Evolutionary conservation across 2,888 invertebrate genomes (phyloP).

Genomic region (Andrena chrysosceles): DNA sequence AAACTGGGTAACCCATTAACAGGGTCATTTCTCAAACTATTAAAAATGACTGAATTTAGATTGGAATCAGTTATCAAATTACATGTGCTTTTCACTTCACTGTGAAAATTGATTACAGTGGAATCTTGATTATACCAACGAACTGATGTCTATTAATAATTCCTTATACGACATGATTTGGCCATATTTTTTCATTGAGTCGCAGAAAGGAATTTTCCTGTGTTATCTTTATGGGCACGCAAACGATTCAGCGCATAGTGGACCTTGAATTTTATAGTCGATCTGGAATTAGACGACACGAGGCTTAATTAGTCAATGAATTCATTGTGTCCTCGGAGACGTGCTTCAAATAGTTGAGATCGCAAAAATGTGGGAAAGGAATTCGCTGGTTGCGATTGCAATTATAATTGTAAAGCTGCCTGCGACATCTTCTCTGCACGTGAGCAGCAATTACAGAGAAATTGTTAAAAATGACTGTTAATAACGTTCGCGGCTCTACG

Average conservation of each 20-base stretch:
- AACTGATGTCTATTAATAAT: too few species aligned
- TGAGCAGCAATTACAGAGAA: slow-evolving; percentile 43
- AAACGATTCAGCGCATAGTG: not conserved
- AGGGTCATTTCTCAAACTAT: too few species aligned
- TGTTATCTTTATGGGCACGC: not conserved
- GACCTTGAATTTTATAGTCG: slow-evolving; percentile 13
- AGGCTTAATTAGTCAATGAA: slow-evolving; percentile 28
- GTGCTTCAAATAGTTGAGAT: not conserved
- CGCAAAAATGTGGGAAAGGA: slow-evolving; percentile 19
- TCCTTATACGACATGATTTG: too few species aligned
- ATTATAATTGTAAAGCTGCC: slow-evolving; percentile 24
- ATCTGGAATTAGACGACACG: not conserved
- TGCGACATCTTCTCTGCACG: slow-evolving; percentile 30
- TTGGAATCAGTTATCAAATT: too few species aligned
- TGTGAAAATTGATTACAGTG: too few species aligned
- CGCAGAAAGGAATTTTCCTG: not conserved
- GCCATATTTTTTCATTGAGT: too few species aligned
- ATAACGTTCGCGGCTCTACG: slow-evolving; percentile 14
- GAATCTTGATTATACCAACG: too few species aligned
- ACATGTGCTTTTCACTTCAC: too few species aligned
- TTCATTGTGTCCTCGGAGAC: slow-evolving; percentile 1
- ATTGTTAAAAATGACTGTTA: slow-evolving; percentile 49
- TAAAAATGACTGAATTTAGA: too few species aligned
- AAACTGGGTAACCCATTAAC: too few species aligned
- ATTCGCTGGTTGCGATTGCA: slow-evolving; percentile 23